Evolutionary conservation across 2,888 invertebrate species (phyloP).

Genomic region (Ommatoiulus sabulosus): DNA sequence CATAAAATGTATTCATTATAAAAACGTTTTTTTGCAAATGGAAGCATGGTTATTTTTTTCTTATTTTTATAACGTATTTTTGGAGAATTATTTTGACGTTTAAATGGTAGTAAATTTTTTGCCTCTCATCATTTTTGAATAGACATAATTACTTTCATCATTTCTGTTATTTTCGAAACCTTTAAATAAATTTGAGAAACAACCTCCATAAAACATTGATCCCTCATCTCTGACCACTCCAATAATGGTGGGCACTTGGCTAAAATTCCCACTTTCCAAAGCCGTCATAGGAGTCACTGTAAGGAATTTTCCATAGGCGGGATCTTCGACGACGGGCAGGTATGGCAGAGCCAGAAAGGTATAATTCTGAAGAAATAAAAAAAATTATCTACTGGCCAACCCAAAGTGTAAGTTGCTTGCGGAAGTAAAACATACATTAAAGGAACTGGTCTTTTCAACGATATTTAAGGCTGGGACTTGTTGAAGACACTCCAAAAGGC

Average conservation of each 20-base stretch:
- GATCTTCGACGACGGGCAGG: constrained; percentile 48
- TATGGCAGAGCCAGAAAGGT: constrained; percentile 33
- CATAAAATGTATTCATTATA: too few relatives aligned
- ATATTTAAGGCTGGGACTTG: not conserved
- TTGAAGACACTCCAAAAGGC: constrained; percentile 33
- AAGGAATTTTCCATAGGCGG: constrained; percentile 22
- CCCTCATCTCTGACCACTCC: constrained; percentile 51
- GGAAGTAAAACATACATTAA: not conserved
- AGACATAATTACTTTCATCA: too few relatives aligned
- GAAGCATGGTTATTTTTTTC: too few relatives aligned
- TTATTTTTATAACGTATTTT: too few relatives aligned
- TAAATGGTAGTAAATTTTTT: too few relatives aligned
- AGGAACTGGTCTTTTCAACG: not conserved
- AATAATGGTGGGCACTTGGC: constrained; percentile 37
- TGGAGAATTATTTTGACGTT: too few relatives aligned
- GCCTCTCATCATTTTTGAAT: too few relatives aligned
- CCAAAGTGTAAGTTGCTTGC: not conserved
- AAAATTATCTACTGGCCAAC: not conserved
- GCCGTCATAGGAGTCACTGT: constrained; percentile 20
- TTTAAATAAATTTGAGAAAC: not conserved
- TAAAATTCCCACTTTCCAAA: constrained; percentile 42
- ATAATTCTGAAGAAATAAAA: not conserved
- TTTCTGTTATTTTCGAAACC: too few relatives aligned
- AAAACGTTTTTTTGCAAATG: too few relatives aligned
- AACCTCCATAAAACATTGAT: constrained; percentile 40